phyloP scores from a whole-genome alignment of 1,140 invertebrate species.

The Hylyphantes graminicola region DNA sequence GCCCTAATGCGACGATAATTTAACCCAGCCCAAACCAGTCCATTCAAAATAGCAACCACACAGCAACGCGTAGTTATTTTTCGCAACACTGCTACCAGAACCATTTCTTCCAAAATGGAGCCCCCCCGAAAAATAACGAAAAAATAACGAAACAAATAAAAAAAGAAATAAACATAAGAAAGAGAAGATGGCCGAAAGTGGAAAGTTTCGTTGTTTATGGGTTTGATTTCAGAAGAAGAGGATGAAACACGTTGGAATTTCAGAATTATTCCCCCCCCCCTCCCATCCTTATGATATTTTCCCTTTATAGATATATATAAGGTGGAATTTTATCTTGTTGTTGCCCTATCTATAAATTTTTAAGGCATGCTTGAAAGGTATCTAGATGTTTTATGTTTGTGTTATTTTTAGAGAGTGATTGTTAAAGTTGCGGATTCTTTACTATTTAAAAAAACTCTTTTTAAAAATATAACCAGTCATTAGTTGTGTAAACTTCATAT shows the following conservation, averaged over 20 bases:
- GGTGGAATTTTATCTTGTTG: conserved; percentile 34
- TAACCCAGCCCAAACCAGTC: too few species aligned
- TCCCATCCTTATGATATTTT: not conserved
- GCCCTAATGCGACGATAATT: too few species aligned
- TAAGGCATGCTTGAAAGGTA: conserved; percentile 24
- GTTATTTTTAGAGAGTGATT: too few species aligned
- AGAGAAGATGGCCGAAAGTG: conserved; percentile 34
- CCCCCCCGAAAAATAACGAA: not conserved
- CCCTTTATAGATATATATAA: not conserved
- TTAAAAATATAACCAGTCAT: too few species aligned
- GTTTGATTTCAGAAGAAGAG: conserved; percentile 40
- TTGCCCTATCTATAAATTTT: conserved; percentile 29
- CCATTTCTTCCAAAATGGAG: conserved; percentile 36
- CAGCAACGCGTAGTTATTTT: too few species aligned
- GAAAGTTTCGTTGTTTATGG: conserved; percentile 53
- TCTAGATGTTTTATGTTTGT: too few species aligned
- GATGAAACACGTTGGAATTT: conserved; percentile 34
- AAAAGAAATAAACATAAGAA: conserved; percentile 16
- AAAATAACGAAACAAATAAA: conserved; percentile 22
- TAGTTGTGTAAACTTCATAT: too few species aligned
- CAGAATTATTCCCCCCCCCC: conserved; percentile 8
- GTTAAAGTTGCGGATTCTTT: too few species aligned
- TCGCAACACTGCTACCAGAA: too few species aligned
- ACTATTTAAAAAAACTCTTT: too few species aligned
- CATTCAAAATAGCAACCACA: too few species aligned